phyloP scores from a whole-genome alignment of 2,888 invertebrate species.

The Patella depressa region DNA sequence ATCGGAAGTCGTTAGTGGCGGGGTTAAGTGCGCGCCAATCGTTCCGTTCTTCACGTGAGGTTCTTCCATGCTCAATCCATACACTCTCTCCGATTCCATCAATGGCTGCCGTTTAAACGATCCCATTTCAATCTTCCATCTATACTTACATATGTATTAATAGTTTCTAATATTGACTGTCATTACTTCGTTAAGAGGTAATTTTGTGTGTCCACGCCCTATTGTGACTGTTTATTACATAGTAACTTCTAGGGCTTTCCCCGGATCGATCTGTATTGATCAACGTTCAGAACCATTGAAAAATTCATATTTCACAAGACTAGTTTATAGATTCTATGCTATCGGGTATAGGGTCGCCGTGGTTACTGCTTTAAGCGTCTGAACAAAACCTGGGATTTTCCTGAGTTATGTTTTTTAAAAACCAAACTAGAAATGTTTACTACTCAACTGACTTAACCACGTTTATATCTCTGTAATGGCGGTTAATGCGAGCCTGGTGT shows the following conservation, averaged over 20 bases:
- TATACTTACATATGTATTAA: too few relatives aligned
- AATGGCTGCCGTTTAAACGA: too few relatives aligned
- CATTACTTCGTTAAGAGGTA: neutral
- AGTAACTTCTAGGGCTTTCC: neutral
- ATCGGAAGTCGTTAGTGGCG: constrained; percentile 7
- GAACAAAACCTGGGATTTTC: too few relatives aligned
- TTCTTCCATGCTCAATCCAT: too few relatives aligned
- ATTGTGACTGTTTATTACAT: neutral
- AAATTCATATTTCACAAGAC: constrained; percentile 8
- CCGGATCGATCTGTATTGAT: neutral
- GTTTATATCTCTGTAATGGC: neutral
- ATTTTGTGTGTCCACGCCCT: neutral
- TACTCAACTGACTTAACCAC: too few relatives aligned
- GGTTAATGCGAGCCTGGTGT: neutral
- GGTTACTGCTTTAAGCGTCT: neutral
- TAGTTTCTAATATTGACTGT: neutral
- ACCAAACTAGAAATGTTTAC: too few relatives aligned
- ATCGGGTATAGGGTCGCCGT: neutral
- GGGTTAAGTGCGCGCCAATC: neutral
- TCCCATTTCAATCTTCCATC: too few relatives aligned
- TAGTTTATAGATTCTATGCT: neutral
- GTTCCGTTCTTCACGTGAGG: too few relatives aligned
- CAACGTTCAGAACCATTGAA: neutral
- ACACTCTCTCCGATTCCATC: too few relatives aligned
- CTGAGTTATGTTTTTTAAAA: too few relatives aligned